phyloP scores from a whole-genome alignment of 2,797 vertebrate species.

The Neomorphus geoffroyi region DNA sequence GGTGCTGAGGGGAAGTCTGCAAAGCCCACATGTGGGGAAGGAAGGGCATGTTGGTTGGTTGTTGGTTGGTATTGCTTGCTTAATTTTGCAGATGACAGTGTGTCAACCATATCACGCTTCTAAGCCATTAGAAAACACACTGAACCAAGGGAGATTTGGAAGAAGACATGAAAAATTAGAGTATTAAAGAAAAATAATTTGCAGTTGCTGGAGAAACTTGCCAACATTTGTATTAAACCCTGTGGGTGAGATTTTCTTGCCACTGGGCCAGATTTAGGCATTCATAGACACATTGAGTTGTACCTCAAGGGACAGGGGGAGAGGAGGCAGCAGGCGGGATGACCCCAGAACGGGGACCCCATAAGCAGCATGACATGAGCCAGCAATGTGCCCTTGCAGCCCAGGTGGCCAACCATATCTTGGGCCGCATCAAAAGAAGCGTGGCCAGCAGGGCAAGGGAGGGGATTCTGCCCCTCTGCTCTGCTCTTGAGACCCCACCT shows the following conservation, averaged over 20 bases:
- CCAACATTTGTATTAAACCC: not conserved
- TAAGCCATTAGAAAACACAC: not conserved
- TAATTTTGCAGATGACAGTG: not conserved
- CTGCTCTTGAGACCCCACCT: too few species aligned
- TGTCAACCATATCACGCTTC: not conserved
- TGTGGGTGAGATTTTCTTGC: not conserved
- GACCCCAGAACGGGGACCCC: too few species aligned
- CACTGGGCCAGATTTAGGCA: not conserved
- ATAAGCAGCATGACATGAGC: too few species aligned
- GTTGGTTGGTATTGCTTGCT: not conserved
- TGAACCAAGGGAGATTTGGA: not conserved
- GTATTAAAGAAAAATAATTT: not conserved
- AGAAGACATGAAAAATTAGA: not conserved
- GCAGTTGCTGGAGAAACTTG: not conserved
- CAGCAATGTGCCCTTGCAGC: too few species aligned
- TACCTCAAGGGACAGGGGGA: too few species aligned
- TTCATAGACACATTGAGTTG: not conserved
- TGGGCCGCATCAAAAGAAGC: too few species aligned
- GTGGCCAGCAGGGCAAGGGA: too few species aligned
- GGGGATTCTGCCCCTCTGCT: too few species aligned
- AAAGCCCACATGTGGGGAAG: accelerated
- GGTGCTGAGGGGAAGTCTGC: not conserved
- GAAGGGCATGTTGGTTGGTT: not conserved
- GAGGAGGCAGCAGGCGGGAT: too few species aligned
- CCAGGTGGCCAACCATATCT: too few species aligned